Base-by-base conservation (phyloP, 92 coral and sea anemone species). In the Micromussa lordhowensis region DNA sequence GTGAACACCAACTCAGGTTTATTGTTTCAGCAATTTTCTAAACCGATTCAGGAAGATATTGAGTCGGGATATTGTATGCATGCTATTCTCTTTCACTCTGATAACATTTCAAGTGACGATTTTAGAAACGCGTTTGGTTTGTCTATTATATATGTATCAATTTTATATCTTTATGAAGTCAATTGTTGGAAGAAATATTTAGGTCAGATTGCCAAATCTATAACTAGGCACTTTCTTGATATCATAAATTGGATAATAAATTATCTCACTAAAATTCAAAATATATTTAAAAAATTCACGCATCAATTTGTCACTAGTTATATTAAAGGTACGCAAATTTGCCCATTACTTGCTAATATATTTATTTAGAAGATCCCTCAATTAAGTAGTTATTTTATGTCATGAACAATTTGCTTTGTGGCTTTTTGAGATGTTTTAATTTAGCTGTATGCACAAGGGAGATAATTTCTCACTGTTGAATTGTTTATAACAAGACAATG, bases 1-100 rank as follows among this genome's bases (percentile, higher is more conserved):
- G 72, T 55, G 49, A 30, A 74, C 74, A 54, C 21, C 26, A 24
- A 61, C 74, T 84, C 72, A 1, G 70, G 78, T 83, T 83, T 83
- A 83, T 57, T 73, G 55, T 75, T 75, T 32, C 26, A 36, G 68
- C 34, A 55, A 84, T 73, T 35, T 74, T 57, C 9, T 44, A 8
- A 68, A 28, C 19, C 29, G 24, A 29, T 82, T 51, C 9, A 44
- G 59, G 35, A 57, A 79, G 80, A 73, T 35, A 74, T 34, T 55
- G 57, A 26, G 4, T 6, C 77, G 64, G 86, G 64, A 82, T 53
- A 58, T 57, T 36, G 58, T 32, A 9, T 73, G 79, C 73, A 84
- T 55, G 44, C 69, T 26, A 17, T 53, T 48, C 64, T 7, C 28
- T 71, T 83, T 26, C 32, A 44, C 38, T 44, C 13, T 68, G 85